Percentiles rank a stretch among this genome's conserved stretches.
These are phyloP conservation scores for Xiphophorus birchmanni DNA, from an alignment of 2,797 vertebrate genomes.

Conservation along the genomic window DNA sequence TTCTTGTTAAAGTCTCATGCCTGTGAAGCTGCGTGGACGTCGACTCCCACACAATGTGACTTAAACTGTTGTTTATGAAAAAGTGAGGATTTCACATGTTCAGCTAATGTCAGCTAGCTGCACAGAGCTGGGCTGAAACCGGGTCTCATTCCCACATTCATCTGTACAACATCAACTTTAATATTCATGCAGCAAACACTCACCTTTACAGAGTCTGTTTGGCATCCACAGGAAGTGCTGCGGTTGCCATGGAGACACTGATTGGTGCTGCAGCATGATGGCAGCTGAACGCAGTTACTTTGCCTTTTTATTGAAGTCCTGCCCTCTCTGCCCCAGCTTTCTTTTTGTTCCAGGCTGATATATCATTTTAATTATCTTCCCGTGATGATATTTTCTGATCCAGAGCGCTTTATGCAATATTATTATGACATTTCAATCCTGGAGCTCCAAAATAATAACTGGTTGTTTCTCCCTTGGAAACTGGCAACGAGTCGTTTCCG, in stretches of 20 bases:
- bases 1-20: neutral
- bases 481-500: neutral
- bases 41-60: neutral
- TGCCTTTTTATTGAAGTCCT: neutral
- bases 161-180: neutral
- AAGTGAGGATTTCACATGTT: neutral
- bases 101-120: neutral
- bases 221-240: conserved; percentile 24
- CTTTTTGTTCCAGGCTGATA: neutral
- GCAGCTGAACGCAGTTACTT: neutral
- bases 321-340: neutral
- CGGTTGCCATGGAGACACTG: conserved; percentile 33
- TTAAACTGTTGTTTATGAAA: neutral
- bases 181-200: conserved; percentile 14
- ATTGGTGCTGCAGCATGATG: neutral
- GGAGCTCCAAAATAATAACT: neutral
- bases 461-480: neutral
- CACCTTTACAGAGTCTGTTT: conserved; percentile 20
- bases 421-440: neutral
- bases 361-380: neutral
- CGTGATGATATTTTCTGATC: neutral
- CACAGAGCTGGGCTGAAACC: neutral
- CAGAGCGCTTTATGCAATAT: neutral
- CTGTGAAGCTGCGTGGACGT: neutral
- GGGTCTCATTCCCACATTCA: neutral